phyloP scores from a whole-genome alignment of 2,113 vertebrate species.

The Brienomyrus brachyistius region DNA sequence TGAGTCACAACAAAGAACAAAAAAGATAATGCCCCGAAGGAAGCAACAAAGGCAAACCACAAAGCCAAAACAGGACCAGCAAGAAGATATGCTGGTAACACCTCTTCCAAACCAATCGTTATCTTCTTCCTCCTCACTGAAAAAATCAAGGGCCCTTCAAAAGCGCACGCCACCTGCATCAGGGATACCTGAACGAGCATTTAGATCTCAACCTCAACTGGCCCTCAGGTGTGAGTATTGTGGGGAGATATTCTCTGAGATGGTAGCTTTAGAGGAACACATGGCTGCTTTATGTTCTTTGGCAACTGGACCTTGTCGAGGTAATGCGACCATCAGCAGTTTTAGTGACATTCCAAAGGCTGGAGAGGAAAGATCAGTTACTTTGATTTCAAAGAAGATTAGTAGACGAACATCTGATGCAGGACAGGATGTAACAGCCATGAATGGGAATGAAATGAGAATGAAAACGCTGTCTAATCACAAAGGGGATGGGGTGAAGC shows the following conservation, averaged over 20 bases:
- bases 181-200: conserved; percentile 53
- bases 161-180: conserved; percentile 57
- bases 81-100: conserved; percentile 39
- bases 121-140: conserved; percentile 10
- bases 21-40: conserved; percentile 9
- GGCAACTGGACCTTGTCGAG: conserved; percentile 38
- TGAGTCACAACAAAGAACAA: neutral
- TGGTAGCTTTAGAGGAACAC: conserved; percentile 59
- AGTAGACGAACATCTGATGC: neutral
- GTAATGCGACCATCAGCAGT: conserved; percentile 49
- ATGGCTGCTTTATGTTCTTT: conserved; percentile 49
- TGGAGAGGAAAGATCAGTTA: neutral
- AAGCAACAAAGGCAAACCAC: conserved; percentile 41
- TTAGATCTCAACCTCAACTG: conserved; percentile 50
- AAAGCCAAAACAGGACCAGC: conserved; percentile 44
- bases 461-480: neutral
- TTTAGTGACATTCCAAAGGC: conserved; percentile 45
- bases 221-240: conserved; percentile 60
- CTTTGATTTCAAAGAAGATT: neutral
- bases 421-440: neutral
- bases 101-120: conserved; percentile 27
- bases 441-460: neutral
- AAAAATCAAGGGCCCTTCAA: conserved; percentile 50
- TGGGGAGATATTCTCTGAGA: conserved; percentile 55
- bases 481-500: conserved; percentile 13